Percentiles rank a stretch among this genome's conserved stretches.
phyloP scores from a whole-genome alignment of 2,888 invertebrate species.

The Tachina lurida region DNA sequence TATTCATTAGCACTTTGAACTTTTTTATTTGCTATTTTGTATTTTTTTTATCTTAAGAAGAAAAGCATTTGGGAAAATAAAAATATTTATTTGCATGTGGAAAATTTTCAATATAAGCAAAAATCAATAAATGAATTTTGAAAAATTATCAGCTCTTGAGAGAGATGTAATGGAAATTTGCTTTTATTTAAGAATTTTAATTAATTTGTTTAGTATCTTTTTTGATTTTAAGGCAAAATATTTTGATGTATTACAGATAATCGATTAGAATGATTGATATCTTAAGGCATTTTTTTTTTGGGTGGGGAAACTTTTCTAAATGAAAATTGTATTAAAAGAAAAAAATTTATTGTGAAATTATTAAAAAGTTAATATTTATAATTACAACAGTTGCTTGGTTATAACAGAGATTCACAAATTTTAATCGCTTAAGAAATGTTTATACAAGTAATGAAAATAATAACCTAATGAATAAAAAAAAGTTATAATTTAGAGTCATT shows the following conservation, averaged over 20 bases:
- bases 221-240: not conserved
- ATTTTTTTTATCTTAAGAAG: not conserved
- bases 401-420: too few relatives aligned
- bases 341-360: too few relatives aligned
- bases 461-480: too few relatives aligned
- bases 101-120: not conserved
- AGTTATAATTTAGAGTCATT: too few relatives aligned
- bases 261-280: not conserved
- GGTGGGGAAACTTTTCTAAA: not conserved
- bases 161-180: not conserved
- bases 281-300: not conserved
- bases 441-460: too few relatives aligned
- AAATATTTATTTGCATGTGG: slow-evolving; percentile 33
- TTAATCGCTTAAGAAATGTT: too few relatives aligned
- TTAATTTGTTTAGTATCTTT: not conserved
- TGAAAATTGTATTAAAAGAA: not conserved
- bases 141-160: not conserved
- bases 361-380: too few relatives aligned
- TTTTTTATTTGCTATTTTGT: not conserved
- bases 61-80: not conserved
- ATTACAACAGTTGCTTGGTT: too few relatives aligned
- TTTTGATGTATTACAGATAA: slow-evolving; percentile 6
- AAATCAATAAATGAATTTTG: not conserved
- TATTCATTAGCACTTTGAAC: slow-evolving; percentile 29
- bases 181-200: slow-evolving; percentile 22